Base-by-base conservation (phyloP, 2,797 vertebrate genomes). In the Rousettus madagascariensis region DNA sequence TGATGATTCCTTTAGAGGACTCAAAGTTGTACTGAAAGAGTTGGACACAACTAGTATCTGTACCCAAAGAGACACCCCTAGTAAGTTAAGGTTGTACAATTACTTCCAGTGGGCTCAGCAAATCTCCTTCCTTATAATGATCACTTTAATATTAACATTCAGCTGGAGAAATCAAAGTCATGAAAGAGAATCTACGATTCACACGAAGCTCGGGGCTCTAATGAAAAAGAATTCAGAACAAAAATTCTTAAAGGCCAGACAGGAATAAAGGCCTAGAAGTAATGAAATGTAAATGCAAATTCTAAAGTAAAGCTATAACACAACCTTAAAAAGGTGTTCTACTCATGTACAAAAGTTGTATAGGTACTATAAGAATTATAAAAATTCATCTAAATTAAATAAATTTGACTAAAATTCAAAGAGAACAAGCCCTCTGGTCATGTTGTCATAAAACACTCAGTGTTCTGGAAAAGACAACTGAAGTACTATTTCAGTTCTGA, bases 161-260 rank as follows among this genome's bases (percentile, higher is more conserved):
- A 68, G 15, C n/a, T 87, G 28, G 4, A 86, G 38, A 91, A 91
- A 83, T 79, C 33, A 85, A 83, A 92, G 43, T 3, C 17, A 68
- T 89, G 30, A 91, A 79, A 88, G 41, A 89, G 82, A 92, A 94
- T 13, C 26, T 57, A 5, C 2, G 69, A 92, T 79, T 91, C 55
- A 65, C 20, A 95, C 24, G 85, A 63, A 79, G 15, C 3, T 59
- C 80, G 53, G 7, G 41, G 26, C 26, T 86, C 69, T 41, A 57
- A 78, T 46, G 33, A 68, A 84, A 96, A 63, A 30, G 24, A 93
- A 84, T 4, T 90, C 63, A 77, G 26, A 51, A 71, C 41, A n/a
- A 91, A 80, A 85, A 69, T 75, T 53, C 87, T 86, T 85, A 94
- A 95, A 87, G 75, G 33, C 6, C 55, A 63, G 55, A 41, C 53